These are phyloP conservation scores for Ecliptopera silaceata DNA, from an alignment of 2,888 invertebrate species.

Conservation along the genomic window DNA sequence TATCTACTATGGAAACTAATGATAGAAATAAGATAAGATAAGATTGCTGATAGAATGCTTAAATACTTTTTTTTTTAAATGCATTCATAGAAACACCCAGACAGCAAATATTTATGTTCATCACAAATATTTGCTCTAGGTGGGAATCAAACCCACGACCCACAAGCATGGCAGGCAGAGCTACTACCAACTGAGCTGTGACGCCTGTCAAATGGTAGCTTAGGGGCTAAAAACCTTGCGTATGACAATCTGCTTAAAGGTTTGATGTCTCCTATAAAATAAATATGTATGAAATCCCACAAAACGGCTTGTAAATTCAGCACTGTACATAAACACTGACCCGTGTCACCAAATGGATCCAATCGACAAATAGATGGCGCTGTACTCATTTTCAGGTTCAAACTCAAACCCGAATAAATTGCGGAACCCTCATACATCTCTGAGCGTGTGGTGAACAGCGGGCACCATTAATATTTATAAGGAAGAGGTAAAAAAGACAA, in stretches of 20 bases:
- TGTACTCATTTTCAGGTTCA: constrained; percentile 60
- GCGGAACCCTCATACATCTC: constrained; percentile 57
- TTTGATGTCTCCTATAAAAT: constrained; percentile 35
- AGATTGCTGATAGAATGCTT: too few relatives aligned
- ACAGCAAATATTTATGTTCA: too few relatives aligned
- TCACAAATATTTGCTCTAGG: too few relatives aligned
- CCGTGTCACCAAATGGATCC: constrained; percentile 69
- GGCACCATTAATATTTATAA: constrained; percentile 64
- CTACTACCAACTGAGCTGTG: too few relatives aligned
- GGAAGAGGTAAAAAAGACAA: constrained; percentile 49
- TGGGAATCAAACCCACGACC: too few relatives aligned
- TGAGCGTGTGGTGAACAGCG: constrained; percentile 52
- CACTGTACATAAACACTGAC: constrained; percentile 46
- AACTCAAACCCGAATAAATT: constrained; percentile 64
- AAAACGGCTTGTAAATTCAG: constrained; percentile 56
- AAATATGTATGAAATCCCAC: constrained; percentile 66
- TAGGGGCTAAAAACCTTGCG: not conserved
- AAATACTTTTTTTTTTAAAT: too few relatives aligned
- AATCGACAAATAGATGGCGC: constrained; percentile 58
- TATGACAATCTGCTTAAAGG: not conserved
- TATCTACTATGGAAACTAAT: too few relatives aligned
- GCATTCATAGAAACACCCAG: too few relatives aligned
- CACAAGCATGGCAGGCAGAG: too few relatives aligned
- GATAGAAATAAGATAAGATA: too few relatives aligned
- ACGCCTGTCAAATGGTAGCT: too few relatives aligned